Evolutionary conservation across 2,888 invertebrate species (phyloP).

Genomic region (Graphium colonna): DNA sequence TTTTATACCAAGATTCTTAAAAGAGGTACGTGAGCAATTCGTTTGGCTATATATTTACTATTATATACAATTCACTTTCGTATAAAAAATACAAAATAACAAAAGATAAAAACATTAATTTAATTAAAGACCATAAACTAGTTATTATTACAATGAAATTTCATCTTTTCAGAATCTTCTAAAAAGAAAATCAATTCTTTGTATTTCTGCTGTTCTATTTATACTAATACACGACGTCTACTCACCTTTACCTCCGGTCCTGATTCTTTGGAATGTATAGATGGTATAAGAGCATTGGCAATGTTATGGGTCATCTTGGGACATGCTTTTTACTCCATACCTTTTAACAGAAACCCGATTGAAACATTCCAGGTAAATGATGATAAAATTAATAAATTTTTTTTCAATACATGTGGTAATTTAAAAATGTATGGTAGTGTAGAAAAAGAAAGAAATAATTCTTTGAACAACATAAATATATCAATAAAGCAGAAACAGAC

Average conservation of each 20-base stretch:
- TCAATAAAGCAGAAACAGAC: too few relatives aligned
- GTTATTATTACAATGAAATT: too few relatives aligned
- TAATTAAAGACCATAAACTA: too few relatives aligned
- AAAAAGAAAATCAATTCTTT: slow-evolving; percentile 10
- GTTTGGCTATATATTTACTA: too few relatives aligned
- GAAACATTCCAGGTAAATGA: slow-evolving; percentile 27
- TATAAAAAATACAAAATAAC: too few relatives aligned
- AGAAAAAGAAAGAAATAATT: too few relatives aligned
- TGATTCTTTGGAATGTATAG: slow-evolving; percentile 44
- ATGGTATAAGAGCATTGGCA: slow-evolving; percentile 47
- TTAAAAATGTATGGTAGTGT: too few relatives aligned
- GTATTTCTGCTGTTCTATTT: slow-evolving; percentile 35
- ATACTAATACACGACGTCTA: slow-evolving; percentile 51
- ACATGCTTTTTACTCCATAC: slow-evolving; percentile 34
- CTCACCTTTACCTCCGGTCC: slow-evolving; percentile 32
- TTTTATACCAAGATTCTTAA: slow-evolving; percentile 5
- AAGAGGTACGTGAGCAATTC: slow-evolving; percentile 11
- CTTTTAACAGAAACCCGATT: slow-evolving; percentile 24
- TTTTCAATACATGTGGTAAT: too few relatives aligned
- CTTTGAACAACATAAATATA: too few relatives aligned
- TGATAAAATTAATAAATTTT: too few relatives aligned
- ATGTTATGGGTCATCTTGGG: slow-evolving; percentile 52
- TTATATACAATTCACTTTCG: too few relatives aligned
- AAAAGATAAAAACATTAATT: too few relatives aligned
- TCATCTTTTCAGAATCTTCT: background rate